phyloP scores from a whole-genome alignment of 2,888 invertebrate species.

The Chloromyia formosa region DNA sequence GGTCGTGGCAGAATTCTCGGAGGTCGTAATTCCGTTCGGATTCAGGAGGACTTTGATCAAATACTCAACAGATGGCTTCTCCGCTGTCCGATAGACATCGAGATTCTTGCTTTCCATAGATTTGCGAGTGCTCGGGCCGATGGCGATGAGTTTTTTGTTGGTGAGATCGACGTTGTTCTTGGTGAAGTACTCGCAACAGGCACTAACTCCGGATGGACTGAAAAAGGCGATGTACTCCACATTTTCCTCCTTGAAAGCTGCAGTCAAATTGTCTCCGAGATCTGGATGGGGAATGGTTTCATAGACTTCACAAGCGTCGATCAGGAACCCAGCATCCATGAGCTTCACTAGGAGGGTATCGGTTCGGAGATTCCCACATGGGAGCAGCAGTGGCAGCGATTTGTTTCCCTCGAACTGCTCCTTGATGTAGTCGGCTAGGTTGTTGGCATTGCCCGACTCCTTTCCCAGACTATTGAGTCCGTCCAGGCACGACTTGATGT shows the following conservation, averaged over 20 bases:
- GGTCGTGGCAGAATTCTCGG: not conserved
- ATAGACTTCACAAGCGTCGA: constrained; percentile 67
- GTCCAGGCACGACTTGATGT: constrained; percentile 63
- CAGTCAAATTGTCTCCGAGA: constrained; percentile 63
- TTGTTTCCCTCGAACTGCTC: constrained; percentile 64
- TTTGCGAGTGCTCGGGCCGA: constrained; percentile 68
- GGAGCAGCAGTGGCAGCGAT: constrained; percentile 66
- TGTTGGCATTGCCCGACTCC: constrained; percentile 67
- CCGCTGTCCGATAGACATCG: constrained; percentile 64
- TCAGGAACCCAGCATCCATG: constrained; percentile 59
- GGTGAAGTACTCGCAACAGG: constrained; percentile 63
- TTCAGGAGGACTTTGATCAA: constrained; percentile 63
- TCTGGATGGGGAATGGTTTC: constrained; percentile 66
- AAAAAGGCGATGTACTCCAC: constrained; percentile 69
- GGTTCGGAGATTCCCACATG: constrained; percentile 68
- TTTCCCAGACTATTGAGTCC: constrained; percentile 66
- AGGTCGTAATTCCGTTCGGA: not conserved
- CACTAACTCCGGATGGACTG: constrained; percentile 69
- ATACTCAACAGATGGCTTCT: constrained; percentile 67
- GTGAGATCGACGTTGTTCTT: constrained; percentile 57
- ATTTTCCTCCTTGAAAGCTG: constrained; percentile 60
- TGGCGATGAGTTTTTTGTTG: constrained; percentile 66
- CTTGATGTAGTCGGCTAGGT: constrained; percentile 66
- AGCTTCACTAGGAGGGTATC: constrained; percentile 66
- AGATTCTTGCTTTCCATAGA: constrained; percentile 64